A percentile compares a stretch with the other conserved stretches of the same genome.
phyloP scores from a whole-genome alignment of 2,797 vertebrate genomes.

The Pseudopleuronectes americanus region DNA sequence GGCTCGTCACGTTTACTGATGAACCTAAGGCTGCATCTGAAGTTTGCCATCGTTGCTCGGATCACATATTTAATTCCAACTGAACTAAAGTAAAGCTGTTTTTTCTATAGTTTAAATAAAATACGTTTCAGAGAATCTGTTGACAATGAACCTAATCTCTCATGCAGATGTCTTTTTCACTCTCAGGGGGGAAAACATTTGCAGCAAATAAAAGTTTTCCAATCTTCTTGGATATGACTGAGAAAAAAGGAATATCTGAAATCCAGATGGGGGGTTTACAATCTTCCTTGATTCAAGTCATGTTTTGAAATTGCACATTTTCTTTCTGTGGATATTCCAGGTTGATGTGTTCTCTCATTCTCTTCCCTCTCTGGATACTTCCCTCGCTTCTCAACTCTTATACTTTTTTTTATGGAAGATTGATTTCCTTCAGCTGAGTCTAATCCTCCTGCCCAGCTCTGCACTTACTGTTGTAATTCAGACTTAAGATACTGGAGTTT shows the following conservation, averaged over 20 bases:
- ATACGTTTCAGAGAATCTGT: neutral
- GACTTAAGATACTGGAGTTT: neutral
- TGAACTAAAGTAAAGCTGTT: neutral
- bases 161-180: neutral
- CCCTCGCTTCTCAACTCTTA: neutral
- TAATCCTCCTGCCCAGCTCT: neutral
- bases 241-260: too few species aligned
- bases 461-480: neutral
- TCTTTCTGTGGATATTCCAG: neutral
- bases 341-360: neutral
- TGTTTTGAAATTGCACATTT: neutral
- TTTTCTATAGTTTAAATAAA: neutral
- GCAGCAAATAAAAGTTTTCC: too few species aligned
- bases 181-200: too few species aligned
- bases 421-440: neutral
- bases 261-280: too few species aligned
- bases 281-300: neutral
- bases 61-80: neutral
- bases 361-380: neutral
- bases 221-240: slow-evolving; percentile 10
- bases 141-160: neutral
- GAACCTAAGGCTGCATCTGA: too few species aligned
- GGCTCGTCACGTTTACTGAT: neutral
- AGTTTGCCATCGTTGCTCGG: neutral
- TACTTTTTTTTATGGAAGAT: too few species aligned